Base-by-base conservation (phyloP, 2,888 invertebrate genomes). In the Sesia apiformis region DNA sequence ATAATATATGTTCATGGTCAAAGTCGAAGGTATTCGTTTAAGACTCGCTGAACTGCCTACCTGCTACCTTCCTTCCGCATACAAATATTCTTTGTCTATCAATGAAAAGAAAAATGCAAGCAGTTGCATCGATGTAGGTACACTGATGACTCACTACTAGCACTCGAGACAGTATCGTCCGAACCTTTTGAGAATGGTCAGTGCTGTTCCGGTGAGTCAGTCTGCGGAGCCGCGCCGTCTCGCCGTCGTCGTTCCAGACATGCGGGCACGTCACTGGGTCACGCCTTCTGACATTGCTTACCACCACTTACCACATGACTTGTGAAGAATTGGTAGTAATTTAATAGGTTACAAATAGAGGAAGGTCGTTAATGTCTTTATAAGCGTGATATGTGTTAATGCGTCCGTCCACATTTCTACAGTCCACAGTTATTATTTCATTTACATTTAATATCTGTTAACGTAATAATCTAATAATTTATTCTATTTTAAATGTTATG, bases 151-250 rank as follows among this genome's bases (percentile, higher is more conserved):
- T 46, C 46, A 46, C 8, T 65, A 66, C 56, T 60, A 52, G 60
- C 68, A 64, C 73, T 76, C 57, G 75, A 76, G 78, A 78, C 72
- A 57, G 57, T 62, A 58, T 65, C 70, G 62, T 66, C 23, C 23
- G 67, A 60, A 54, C 51, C 55, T 62, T 70, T 74, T 74, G 70
- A 68, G 67, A 61, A 64, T 76, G 79, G 80, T 78, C 82, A 82
- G 76, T 73, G 64, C 67, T 63, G 62, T 56, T 57, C 57, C 57
- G 54, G 55, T 71, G 78, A 74, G 62, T 74, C 70, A 74, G 60
- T 51, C 53, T 58, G 58, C 52, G 75, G 72, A 73, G 80, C 70
- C 84, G 69, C 63, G 78, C 82, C 65, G 87, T 86, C 86, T 84
- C 71, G 40, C 6, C 42, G 23, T 39, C 52, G 6, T 53, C 59